Percentiles rank a stretch among this genome's conserved stretches.
These are phyloP conservation scores for Polyommatus iphigenia DNA, from an alignment of 2,888 invertebrate genomes.

Conservation along the genomic window DNA sequence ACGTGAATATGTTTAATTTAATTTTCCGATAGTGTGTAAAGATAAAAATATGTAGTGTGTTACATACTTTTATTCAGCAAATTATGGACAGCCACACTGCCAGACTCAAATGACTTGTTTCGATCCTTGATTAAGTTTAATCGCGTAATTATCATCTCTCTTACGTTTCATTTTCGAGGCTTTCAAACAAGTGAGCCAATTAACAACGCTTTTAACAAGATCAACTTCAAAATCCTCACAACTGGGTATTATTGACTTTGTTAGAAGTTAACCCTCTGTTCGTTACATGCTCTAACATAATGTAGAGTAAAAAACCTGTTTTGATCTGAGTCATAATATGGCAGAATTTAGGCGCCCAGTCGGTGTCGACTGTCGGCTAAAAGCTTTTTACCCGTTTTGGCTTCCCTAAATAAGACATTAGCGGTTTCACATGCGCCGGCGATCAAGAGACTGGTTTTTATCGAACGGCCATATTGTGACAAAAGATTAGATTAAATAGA, in stretches of 20 bases:
- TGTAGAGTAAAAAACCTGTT: conserved; percentile 21
- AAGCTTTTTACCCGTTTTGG: conserved; percentile 14
- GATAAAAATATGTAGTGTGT: neutral
- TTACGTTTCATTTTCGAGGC: neutral
- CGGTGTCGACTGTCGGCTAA: conserved; percentile 43
- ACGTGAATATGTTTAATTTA: neutral
- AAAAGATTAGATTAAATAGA: neutral
- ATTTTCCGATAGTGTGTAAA: neutral
- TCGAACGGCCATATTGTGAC: neutral
- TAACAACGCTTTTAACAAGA: neutral
- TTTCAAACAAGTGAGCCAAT: neutral
- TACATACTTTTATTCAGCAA: neutral
- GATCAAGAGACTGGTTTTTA: neutral
- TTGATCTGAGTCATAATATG: conserved; percentile 17
- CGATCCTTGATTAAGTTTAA: neutral
- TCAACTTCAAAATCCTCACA: neutral
- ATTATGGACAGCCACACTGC: neutral
- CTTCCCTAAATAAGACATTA: conserved; percentile 28
- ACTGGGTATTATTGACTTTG: neutral
- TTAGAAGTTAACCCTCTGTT: neutral
- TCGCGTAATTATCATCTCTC: neutral
- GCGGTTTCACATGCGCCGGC: neutral
- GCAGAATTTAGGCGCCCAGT: conserved; percentile 52
- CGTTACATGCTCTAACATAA: neutral
- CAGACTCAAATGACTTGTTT: neutral